Percentiles rank a stretch among this genome's conserved stretches.
Conservation (phyloP, 2,797 vertebrate genomes). For the Brachyrhaphis roseni region DNA sequence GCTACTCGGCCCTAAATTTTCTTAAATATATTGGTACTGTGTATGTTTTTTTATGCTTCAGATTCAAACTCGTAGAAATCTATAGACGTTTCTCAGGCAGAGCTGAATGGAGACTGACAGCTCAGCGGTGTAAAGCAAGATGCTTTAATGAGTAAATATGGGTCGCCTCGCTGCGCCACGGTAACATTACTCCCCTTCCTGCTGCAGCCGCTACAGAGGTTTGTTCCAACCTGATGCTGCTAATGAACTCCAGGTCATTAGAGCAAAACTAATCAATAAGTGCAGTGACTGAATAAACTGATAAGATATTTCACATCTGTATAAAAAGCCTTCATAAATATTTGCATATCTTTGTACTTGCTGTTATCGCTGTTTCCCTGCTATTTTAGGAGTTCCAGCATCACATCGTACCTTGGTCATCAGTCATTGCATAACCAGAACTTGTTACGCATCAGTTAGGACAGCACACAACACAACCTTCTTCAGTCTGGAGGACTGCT, state of each 20-base stretch:
- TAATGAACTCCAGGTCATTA: background rate
- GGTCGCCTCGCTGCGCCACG: background rate
- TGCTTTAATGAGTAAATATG: slow-evolving; percentile 12
- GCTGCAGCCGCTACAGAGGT: background rate
- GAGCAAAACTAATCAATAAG: background rate
- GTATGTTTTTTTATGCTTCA: background rate
- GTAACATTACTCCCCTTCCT: background rate
- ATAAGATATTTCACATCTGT: background rate
- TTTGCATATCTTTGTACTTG: background rate
- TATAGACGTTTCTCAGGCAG: background rate
- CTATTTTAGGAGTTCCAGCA: slow-evolving; percentile 1
- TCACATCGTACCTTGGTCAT: background rate
- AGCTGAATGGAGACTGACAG: slow-evolving; percentile 17
- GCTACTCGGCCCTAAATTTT: too few species aligned
- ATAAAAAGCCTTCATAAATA: background rate
- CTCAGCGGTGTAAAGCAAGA: slow-evolving; percentile 36
- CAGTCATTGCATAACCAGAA: background rate
- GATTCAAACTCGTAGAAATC: background rate
- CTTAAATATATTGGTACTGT: too few species aligned
- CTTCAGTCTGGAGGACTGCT: background rate
- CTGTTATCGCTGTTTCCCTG: background rate
- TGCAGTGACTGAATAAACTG: background rate
- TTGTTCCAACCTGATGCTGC: background rate
- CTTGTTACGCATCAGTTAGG: background rate
- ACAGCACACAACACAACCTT: background rate